A percentile compares a stretch with the other conserved stretches of the same genome.
phyloP scores from a whole-genome alignment of 1,140 invertebrate species.

The Propsilocerus akamusi region DNA sequence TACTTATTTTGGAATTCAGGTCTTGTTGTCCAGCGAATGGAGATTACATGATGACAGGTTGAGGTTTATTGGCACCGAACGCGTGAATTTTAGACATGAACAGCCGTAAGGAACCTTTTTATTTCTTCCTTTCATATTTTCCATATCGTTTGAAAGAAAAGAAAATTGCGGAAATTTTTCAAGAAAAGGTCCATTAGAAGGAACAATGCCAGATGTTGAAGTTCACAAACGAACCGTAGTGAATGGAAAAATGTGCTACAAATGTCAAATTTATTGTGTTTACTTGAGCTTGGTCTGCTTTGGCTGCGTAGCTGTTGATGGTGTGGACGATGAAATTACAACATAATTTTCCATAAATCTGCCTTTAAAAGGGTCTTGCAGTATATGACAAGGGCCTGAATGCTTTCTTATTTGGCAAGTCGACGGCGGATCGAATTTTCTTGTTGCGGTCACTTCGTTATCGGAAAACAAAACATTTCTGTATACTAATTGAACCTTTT shows the following conservation, averaged over 20 bases:
- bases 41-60: slow-evolving; percentile 1
- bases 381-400: neutral
- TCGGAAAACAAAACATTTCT: too few species aligned
- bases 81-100: neutral
- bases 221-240: neutral
- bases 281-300: neutral
- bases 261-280: slow-evolving; percentile 1
- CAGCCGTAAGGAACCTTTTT: too few species aligned
- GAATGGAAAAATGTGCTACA: neutral
- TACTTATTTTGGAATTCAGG: neutral
- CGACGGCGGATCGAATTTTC: neutral
- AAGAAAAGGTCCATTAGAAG: neutral
- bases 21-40: neutral
- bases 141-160: neutral
- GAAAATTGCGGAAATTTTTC: neutral
- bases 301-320: neutral
- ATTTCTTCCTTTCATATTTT: neutral
- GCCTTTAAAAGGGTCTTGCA: neutral
- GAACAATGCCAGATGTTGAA: neutral
- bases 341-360: slow-evolving; percentile 1
- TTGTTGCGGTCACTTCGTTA: neutral
- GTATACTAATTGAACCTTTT: too few species aligned
- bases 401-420: neutral
- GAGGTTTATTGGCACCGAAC: neutral
- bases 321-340: neutral